phyloP scores from a whole-genome alignment of 2,113 vertebrate genomes.

The Halichoerus grypus region DNA sequence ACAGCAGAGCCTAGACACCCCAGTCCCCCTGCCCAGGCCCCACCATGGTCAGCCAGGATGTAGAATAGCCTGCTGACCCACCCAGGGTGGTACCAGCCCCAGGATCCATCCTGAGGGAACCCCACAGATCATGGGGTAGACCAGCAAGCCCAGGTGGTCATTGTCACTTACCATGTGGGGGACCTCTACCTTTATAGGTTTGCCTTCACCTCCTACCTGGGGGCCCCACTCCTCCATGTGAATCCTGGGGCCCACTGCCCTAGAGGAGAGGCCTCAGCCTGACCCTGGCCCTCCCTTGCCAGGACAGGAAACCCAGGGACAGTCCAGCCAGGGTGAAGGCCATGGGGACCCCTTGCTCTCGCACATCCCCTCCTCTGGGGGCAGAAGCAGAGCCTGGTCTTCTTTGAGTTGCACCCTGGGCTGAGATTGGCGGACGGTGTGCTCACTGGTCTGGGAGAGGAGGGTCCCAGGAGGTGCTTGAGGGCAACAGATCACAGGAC shows the following conservation, averaged over 20 bases:
- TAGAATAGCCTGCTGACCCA: not conserved
- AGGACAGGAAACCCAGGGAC: not conserved
- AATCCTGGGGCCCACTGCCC: not conserved
- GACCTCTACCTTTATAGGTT: not conserved
- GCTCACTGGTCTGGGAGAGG: not conserved
- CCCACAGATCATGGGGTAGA: not conserved
- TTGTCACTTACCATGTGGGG: not conserved
- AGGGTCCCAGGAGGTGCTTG: not conserved
- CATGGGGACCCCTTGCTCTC: not conserved
- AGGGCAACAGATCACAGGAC: not conserved
- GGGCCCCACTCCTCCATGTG: not conserved
- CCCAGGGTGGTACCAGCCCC: not conserved
- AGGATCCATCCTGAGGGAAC: not conserved
- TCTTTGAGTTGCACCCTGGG: fast-evolving
- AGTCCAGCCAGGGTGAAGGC: not conserved
- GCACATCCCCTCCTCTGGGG: not conserved
- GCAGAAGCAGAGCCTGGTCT: not conserved
- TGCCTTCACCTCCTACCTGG: not conserved
- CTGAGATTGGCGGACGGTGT: fast-evolving
- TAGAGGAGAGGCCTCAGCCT: not conserved
- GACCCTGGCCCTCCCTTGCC: not conserved
- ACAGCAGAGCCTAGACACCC: not conserved
- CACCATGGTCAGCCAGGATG: not conserved
- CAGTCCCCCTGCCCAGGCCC: not conserved
- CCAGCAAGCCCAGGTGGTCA: not conserved